phyloP scores from a whole-genome alignment of 1,140 invertebrate species.

The Drosophila ambigua region DNA sequence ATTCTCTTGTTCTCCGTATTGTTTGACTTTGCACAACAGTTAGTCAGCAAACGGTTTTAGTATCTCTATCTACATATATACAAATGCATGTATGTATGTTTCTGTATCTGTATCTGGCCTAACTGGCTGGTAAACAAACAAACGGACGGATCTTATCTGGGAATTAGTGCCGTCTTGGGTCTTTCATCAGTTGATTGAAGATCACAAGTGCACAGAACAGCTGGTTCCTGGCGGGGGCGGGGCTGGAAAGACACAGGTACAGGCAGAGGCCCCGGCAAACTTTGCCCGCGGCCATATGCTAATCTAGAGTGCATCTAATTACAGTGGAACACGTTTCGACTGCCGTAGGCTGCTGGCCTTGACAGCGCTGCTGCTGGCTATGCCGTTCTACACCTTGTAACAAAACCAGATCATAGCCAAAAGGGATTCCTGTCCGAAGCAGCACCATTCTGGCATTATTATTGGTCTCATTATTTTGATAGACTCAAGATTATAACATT shows the following conservation, averaged over 20 bases:
- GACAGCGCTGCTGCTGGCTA: background rate
- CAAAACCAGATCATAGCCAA: constrained; percentile 40
- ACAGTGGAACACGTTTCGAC: constrained; percentile 35
- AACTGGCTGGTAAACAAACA: constrained; percentile 45
- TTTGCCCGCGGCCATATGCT: constrained; percentile 16
- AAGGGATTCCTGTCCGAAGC: constrained; percentile 15
- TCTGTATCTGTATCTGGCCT: constrained; percentile 22
- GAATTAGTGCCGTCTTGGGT: constrained; percentile 12
- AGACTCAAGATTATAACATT: too few species aligned
- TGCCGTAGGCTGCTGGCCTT: constrained; percentile 48
- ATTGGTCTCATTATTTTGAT: constrained; percentile 30
- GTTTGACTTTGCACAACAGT: constrained; percentile 40
- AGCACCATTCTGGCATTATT: constrained; percentile 12
- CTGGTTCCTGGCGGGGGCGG: constrained; percentile 8
- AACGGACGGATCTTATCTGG: constrained; percentile 50
- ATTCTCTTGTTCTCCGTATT: background rate
- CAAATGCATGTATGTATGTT: constrained; percentile 3
- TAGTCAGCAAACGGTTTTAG: constrained; percentile 25
- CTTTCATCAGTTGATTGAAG: constrained; percentile 13
- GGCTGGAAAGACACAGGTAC: too few species aligned
- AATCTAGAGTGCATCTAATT: constrained; percentile 53
- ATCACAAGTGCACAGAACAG: constrained; percentile 20
- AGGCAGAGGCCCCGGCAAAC: background rate
- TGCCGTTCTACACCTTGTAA: constrained; percentile 26
- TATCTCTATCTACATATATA: constrained; percentile 6